Conservation (phyloP, 2,888 invertebrate genomes). For the Chrysotoxum bicinctum region DNA sequence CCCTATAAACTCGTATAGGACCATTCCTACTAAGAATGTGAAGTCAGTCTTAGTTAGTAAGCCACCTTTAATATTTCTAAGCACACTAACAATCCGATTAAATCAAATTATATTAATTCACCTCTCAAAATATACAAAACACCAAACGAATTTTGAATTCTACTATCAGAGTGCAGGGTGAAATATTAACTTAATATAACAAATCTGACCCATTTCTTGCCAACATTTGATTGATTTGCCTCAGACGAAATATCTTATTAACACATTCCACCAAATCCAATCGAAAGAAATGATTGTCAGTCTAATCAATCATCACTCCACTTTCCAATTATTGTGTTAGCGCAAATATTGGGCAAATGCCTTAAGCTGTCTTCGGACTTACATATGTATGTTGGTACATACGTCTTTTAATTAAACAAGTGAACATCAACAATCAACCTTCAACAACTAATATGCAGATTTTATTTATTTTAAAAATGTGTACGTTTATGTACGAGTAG, state of each 20-base stretch:
- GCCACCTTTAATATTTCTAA: no score
- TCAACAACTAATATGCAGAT: conserved; percentile 5
- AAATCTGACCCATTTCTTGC: conserved; percentile 4
- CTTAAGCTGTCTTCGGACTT: conserved; percentile 25
- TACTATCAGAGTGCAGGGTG: not conserved
- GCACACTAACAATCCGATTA: no score
- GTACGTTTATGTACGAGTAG: not conserved
- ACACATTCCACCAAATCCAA: conserved; percentile 23
- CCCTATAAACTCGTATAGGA: no score
- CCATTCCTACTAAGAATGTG: no score
- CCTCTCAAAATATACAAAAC: not conserved
- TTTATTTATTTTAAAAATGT: no score
- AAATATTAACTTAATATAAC: not conserved
- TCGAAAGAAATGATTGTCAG: not conserved
- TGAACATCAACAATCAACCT: conserved; percentile 22
- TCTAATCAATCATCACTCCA: conserved; percentile 48
- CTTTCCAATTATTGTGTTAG: conserved; percentile 57
- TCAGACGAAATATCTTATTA: conserved; percentile 21
- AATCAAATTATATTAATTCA: no score
- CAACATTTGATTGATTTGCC: conserved; percentile 18
- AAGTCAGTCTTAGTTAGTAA: no score
- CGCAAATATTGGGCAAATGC: conserved; percentile 61
- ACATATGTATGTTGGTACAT: not conserved
- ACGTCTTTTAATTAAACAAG: conserved; percentile 14
- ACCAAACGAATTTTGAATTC: not conserved